phyloP scores from a whole-genome alignment of 2,888 invertebrate genomes.

The Apamea epomidion region DNA sequence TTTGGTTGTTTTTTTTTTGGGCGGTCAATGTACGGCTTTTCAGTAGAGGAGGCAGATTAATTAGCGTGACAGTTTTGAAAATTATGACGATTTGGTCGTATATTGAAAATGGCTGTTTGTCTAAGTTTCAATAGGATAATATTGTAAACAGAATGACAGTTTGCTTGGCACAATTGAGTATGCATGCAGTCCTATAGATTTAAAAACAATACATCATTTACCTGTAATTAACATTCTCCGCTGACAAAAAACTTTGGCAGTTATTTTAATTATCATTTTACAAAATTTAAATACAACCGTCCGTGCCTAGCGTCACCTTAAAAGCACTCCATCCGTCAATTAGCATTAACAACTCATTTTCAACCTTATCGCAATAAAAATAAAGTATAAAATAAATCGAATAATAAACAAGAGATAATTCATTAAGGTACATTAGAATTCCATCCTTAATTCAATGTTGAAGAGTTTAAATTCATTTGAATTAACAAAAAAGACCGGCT shows the following conservation, averaged over 20 bases:
- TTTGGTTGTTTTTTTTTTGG: background rate
- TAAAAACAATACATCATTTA: slow-evolving; percentile 47
- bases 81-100: background rate
- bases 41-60: background rate
- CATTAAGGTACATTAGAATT: slow-evolving; percentile 70
- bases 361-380: slow-evolving; percentile 61
- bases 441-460: slow-evolving; percentile 72
- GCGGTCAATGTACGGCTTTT: background rate
- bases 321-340: slow-evolving; percentile 70
- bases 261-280: slow-evolving; percentile 69
- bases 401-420: slow-evolving; percentile 66
- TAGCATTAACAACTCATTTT: slow-evolving; percentile 62
- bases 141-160: background rate
- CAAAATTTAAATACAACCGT: slow-evolving; percentile 72
- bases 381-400: slow-evolving; percentile 64
- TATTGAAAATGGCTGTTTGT: background rate
- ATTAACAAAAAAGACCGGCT: slow-evolving; percentile 70
- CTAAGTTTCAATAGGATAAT: background rate
- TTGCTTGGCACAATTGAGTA: background rate
- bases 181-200: slow-evolving; percentile 7
- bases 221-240: slow-evolving; percentile 64
- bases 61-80: background rate
- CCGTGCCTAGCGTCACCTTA: slow-evolving; percentile 74
- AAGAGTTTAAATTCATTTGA: slow-evolving; percentile 78
- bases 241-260: slow-evolving; percentile 68